Percentiles rank a stretch among this genome's conserved stretches.
These are phyloP conservation scores for Thalassoma bifasciatum DNA, from an alignment of 2,113 vertebrate genomes.

Conservation along the genomic window DNA sequence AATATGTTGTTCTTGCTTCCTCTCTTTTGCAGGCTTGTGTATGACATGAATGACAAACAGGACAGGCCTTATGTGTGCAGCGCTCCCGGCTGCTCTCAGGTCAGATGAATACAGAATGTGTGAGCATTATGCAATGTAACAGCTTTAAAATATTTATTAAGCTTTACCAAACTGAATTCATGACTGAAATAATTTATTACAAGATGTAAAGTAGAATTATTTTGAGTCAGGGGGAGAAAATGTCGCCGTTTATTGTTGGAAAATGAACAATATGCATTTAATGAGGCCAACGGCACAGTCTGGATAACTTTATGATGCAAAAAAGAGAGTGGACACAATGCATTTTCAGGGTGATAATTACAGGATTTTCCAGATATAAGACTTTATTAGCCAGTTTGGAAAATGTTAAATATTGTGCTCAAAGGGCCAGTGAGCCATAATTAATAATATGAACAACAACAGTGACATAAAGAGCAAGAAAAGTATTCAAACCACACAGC, in stretches of 20 bases:
- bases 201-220: not conserved
- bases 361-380: not conserved
- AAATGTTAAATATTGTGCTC: not conserved
- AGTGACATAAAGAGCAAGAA: too few relatives aligned
- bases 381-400: not conserved
- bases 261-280: not conserved
- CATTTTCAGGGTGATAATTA: not conserved
- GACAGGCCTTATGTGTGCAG: conserved; percentile 95
- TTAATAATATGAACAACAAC: not conserved
- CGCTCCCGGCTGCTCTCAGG: conserved; percentile 97
- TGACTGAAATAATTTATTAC: not conserved
- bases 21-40: conserved; percentile 86
- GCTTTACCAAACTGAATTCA: not conserved
- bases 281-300: not conserved
- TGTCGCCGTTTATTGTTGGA: not conserved
- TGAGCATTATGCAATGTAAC: not conserved
- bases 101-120: conserved; percentile 78
- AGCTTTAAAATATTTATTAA: not conserved
- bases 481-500: too few relatives aligned
- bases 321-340: not conserved
- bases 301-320: not conserved
- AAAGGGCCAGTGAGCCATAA: not conserved
- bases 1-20: conserved; percentile 35
- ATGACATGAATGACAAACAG: conserved; percentile 99
- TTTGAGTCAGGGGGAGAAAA: not conserved